These are phyloP conservation scores for Epizoanthus scotinus DNA, from an alignment of 92 coral and sea anemone genomes.

Conservation along the genomic window DNA sequence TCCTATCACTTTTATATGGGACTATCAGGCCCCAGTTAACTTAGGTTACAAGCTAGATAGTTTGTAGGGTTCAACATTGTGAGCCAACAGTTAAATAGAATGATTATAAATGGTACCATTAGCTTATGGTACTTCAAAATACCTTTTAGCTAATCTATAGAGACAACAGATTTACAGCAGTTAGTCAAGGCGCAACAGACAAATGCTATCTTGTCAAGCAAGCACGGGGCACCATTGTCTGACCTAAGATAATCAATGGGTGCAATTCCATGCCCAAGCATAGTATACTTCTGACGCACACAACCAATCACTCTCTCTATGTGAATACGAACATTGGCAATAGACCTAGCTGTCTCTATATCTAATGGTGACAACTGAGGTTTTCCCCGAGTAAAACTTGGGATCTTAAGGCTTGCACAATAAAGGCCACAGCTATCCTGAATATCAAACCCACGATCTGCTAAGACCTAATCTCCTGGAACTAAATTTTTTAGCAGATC, in stretches of 20 bases:
- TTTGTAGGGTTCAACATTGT: conserved; percentile 9
- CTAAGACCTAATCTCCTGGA: conserved; percentile 54
- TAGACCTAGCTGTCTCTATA: conserved; percentile 44
- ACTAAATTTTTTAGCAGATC: conserved; percentile 47
- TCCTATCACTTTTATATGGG: conserved; percentile 8
- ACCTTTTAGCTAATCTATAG: conserved; percentile 46
- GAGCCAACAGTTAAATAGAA: background rate
- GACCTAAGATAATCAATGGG: conserved; percentile 59
- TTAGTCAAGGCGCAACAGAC: conserved; percentile 76
- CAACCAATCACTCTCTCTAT: conserved; percentile 68
- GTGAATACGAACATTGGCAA: conserved; percentile 71
- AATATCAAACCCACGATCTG: conserved; percentile 56
- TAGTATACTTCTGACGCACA: conserved; percentile 61
- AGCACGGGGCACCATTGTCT: conserved; percentile 43
- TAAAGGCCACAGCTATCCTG: conserved; percentile 56
- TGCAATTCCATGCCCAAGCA: conserved; percentile 57
- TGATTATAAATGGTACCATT: background rate
- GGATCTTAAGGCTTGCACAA: conserved; percentile 53
- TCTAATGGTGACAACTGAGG: conserved; percentile 56
- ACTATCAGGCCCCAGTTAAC: conserved; percentile 3
- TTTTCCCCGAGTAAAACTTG: conserved; percentile 60
- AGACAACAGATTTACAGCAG: conserved; percentile 68
- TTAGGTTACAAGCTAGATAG: conserved; percentile 9
- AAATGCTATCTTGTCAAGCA: conserved; percentile 64
- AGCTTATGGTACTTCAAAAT: no score